phyloP scores from a whole-genome alignment of 1,140 invertebrate genomes.

The Phymorhynchus buccinoides region DNA sequence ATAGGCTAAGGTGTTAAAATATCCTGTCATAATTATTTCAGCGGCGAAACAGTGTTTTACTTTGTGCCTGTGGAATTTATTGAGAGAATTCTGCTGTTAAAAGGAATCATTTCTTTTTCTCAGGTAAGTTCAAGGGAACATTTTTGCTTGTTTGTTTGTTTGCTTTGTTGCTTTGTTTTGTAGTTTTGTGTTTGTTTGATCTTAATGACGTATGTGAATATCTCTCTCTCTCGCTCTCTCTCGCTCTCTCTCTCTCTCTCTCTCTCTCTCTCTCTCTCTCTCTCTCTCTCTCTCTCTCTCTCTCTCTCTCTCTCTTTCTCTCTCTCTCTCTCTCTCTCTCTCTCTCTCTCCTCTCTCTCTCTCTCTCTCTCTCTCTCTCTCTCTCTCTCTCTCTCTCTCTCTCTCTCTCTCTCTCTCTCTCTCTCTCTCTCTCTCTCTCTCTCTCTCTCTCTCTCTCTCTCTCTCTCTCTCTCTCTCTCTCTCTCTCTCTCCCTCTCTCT shows the following conservation, averaged over 20 bases:
- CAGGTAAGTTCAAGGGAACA: too few species aligned
- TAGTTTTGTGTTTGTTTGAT: not conserved
- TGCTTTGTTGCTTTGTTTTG: not conserved
- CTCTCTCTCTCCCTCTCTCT: too few species aligned
- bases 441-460: too few species aligned
- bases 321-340: conserved; percentile 30
- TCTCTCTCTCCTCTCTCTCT: conserved; percentile 7
- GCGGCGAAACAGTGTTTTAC: too few species aligned
- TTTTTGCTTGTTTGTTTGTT: too few species aligned
- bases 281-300: conserved; percentile 23
- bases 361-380: conserved; percentile 17
- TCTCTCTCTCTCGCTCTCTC: not conserved
- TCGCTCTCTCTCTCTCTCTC: not conserved
- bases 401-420: conserved; percentile 6
- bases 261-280: conserved; percentile 29
- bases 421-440: too few species aligned
- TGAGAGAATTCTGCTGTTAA: too few species aligned
- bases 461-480: too few species aligned
- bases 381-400: conserved; percentile 27
- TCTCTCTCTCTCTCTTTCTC: conserved; percentile 26
- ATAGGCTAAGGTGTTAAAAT: too few species aligned
- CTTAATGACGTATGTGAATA: not conserved
- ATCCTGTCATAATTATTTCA: too few species aligned
- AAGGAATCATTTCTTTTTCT: too few species aligned
- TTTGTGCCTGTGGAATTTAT: too few species aligned